These are phyloP conservation scores for Plebejus melissa DNA, from an alignment of 2,888 invertebrate species.

Conservation along the genomic window DNA sequence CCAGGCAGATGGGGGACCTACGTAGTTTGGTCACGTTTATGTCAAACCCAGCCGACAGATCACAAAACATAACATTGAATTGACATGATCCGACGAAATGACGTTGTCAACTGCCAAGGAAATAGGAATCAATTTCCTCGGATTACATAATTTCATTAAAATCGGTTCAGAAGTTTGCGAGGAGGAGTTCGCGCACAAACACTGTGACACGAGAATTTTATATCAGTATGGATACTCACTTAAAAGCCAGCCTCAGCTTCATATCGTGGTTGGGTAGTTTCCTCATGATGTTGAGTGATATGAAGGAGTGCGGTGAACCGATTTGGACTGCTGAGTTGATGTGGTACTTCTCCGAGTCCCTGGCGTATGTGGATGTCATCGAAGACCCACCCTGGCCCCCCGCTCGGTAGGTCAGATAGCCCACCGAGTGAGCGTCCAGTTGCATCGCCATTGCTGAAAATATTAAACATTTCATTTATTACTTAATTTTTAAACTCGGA, in stretches of 20 bases:
- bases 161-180: too few relatives aligned
- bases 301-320: constrained; percentile 88
- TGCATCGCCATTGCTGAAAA: constrained; percentile 87
- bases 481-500: too few relatives aligned
- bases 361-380: constrained; percentile 89
- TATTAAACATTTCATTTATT: neutral
- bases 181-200: too few relatives aligned
- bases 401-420: constrained; percentile 90
- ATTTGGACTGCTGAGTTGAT: constrained; percentile 87
- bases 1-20: too few relatives aligned
- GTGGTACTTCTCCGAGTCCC: constrained; percentile 85
- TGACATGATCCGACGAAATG: too few relatives aligned
- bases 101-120: too few relatives aligned
- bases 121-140: too few relatives aligned
- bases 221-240: constrained; percentile 78
- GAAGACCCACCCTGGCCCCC: constrained; percentile 82
- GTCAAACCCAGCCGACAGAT: too few relatives aligned
- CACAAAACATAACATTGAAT: too few relatives aligned
- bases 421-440: constrained; percentile 91
- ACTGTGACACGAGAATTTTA: too few relatives aligned
- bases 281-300: constrained; percentile 86
- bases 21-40: too few relatives aligned
- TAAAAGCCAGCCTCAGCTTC: constrained; percentile 86
- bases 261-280: constrained; percentile 89
- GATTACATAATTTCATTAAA: too few relatives aligned